A percentile compares a stretch with the other conserved stretches of the same genome.
phyloP scores from a whole-genome alignment of 2,797 vertebrate genomes.

The Darevskia nairensis region DNA sequence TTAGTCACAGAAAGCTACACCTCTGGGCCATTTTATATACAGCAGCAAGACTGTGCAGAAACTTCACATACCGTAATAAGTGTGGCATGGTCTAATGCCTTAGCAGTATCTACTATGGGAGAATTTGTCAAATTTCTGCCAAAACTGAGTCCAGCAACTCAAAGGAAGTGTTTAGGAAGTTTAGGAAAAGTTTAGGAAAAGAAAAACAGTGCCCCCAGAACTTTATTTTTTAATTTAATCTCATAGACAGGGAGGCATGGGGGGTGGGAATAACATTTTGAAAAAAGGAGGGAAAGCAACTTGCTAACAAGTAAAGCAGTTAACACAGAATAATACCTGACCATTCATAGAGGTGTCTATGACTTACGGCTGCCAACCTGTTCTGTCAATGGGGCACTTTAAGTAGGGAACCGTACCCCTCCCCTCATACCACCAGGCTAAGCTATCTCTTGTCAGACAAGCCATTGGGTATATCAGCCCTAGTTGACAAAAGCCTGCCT shows the following conservation, averaged over 20 bases:
- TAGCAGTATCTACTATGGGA: neutral
- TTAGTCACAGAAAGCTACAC: constrained; percentile 21
- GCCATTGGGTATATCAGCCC: no score
- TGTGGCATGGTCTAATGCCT: constrained; percentile 4
- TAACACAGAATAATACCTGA: neutral
- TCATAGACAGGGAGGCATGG: neutral
- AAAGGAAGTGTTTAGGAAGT: neutral
- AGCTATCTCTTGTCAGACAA: no score
- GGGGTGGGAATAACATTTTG: neutral
- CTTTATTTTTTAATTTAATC: neutral
- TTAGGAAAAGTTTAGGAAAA: neutral
- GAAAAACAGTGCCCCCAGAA: neutral
- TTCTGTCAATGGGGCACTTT: no score
- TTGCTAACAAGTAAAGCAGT: neutral
- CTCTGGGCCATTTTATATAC: constrained; percentile 8
- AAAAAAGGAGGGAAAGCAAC: neutral
- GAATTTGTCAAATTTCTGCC: neutral
- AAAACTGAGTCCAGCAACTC: neutral
- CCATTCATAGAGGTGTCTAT: no score
- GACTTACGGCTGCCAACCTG: no score
- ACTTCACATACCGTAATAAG: constrained; percentile 15
- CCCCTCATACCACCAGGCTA: no score
- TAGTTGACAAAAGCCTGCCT: neutral
- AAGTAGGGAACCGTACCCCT: no score
- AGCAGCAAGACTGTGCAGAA: neutral